Evolutionary conservation across 2,888 invertebrate genomes (phyloP), one percentile per base, ranked within the genome.

Genomic region (Philaethria dido): DNA sequence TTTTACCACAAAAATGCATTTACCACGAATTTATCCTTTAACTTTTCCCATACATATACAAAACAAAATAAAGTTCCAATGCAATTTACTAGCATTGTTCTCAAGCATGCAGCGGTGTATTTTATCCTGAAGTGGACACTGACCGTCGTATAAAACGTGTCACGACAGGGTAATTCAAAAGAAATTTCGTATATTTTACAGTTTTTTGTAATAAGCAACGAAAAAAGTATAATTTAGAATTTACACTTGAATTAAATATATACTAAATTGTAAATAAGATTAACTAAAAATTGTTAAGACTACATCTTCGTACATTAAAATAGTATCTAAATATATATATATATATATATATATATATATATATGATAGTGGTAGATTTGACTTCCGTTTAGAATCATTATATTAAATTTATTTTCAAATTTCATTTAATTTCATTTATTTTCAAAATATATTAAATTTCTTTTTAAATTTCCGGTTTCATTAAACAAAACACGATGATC

Each of bases 21-120:
- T 39, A 57, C 22, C 25, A 45, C 16, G 14, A 59, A 50, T 59
- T 50, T 29, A 50, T 60, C 16, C 22, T 33, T 60, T 59, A 44
- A 20, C 42, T 57, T 64, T 64, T 57, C 64, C 25, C 39, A 57
- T 57, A 45, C 39, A 29, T 59, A 39, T 48, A 50, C 50, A 39
- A 48, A 64, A 57, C 22, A 33, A 55, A 64, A 64, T 47, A 65
- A 59, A 65, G 57, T 57, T 64, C 54, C 45, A 52, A 67, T 55
- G 67, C 64, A 64, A 69, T 69, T 67, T 69, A 69, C 61, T 64
- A 64, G 57, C 57, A 62, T 62, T 64, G 64, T 66, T 64, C 57
- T 57, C 64, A 67, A 69, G 69, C 63, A 45, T 64, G 61, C 60
- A 63, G 69, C 64, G 60, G 57, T 67, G 64, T 69, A 67, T 69